Evolutionary conservation across 92 coral and sea anemone genomes (phyloP), one percentile per base, ranked within the genome.

Genomic region (Paramuricea clavata): DNA sequence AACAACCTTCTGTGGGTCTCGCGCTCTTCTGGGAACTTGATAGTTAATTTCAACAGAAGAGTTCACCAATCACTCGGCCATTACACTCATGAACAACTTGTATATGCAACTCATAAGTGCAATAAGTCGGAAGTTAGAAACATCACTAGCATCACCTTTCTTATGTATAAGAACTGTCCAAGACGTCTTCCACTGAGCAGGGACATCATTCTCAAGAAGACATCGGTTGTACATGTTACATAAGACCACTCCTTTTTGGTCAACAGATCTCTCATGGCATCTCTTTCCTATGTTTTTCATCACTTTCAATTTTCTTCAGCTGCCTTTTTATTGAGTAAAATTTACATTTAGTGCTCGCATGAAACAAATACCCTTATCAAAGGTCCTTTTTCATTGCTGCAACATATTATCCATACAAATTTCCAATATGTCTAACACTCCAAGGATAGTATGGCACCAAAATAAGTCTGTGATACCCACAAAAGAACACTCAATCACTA

Each of bases 41-140:
- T 6, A 72, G 31, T 34, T 8, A 26, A 36, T 34, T 4, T 34
- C 78, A 39, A 72, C 16, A 26, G 78, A 5, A 41, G 6, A 72
- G 19, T 72, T 34, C 15, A 47, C 47, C 11, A 72, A 16, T 8
- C 54, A 56, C 5, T 42, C 8, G 31, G 78, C 50, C 17, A 72
- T 39, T 4, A 72, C 52, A 41, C 50, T 26, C 78, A 72, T 72
- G 26, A 72, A 39, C 11, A 72, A 42, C 30, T 72, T 72, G 13
- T 72, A 72, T 36, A 72, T 34, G 30, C 78, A 72, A 17, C 52
- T 35, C 78, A 72, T 72, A 23, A 72, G 78, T 2, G 52, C 78
- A 5, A 72, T 72, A 3, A 56, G 78, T 1, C 78, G 50, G 52
- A 72, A 72, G 78, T 72, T 72, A 12, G 78, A 72, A 2, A 72